phyloP scores from a whole-genome alignment of 2,888 invertebrate species.

The Vannuccia rotundouncinata region DNA sequence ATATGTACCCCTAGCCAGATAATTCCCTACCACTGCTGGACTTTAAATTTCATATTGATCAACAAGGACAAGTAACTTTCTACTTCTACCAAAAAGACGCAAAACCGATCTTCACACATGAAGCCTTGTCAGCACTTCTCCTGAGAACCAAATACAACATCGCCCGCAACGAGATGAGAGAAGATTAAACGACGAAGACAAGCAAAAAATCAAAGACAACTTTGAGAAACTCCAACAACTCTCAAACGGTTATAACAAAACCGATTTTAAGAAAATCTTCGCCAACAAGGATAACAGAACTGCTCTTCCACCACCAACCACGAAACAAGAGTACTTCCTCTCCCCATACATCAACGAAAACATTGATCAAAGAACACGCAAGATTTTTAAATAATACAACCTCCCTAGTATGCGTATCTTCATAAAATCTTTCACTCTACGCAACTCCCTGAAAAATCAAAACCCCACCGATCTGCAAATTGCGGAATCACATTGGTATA shows the following conservation, averaged over 20 bases:
- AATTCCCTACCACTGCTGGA: conserved; percentile 2
- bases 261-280: conserved; percentile 10
- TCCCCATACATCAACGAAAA: conserved; percentile 11
- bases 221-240: neutral
- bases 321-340: too few species aligned
- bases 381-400: too few species aligned
- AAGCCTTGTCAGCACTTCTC: conserved; percentile 6
- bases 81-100: conserved; percentile 6
- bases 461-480: too few species aligned
- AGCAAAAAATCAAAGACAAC: conserved; percentile 4
- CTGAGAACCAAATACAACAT: conserved; percentile 3
- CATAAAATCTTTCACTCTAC: too few species aligned
- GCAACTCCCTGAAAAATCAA: too few species aligned
- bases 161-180: neutral
- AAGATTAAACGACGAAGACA: conserved; percentile 10
- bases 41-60: conserved; percentile 12
- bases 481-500: too few species aligned
- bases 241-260: conserved; percentile 7
- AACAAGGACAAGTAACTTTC: neutral
- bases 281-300: neutral
- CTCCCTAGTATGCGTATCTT: too few species aligned
- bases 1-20: conserved; percentile 16
- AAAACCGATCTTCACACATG: neutral
- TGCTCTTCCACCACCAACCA: neutral
- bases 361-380: neutral